These are phyloP conservation scores for Hypanus sabinus DNA, from an alignment of 2,113 vertebrate genomes.

Conservation along the genomic window DNA sequence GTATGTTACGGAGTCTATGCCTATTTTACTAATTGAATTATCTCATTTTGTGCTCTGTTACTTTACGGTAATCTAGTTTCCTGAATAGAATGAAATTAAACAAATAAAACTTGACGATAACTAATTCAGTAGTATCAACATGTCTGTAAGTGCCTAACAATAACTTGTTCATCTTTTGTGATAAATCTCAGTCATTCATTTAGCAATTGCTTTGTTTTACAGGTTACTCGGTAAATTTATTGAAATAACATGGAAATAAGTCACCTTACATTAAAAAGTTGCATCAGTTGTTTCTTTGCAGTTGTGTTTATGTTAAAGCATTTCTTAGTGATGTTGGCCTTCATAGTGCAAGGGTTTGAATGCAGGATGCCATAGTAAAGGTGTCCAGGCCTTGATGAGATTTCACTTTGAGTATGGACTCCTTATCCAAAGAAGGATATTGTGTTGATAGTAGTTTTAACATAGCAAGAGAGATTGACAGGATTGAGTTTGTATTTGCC, in stretches of 20 bases:
- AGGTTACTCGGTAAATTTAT: not conserved
- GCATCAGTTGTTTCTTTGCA: not conserved
- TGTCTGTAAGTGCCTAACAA: not conserved
- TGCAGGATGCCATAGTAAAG: too few species aligned
- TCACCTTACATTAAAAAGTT: not conserved
- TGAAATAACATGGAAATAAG: not conserved
- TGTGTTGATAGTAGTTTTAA: too few species aligned
- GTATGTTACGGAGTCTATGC: too few species aligned
- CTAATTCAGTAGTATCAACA: not conserved
- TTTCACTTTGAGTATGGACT: too few species aligned
- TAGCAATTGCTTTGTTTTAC: not conserved
- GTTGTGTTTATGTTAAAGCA: not conserved
- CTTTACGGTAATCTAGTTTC: not conserved
- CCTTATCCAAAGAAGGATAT: too few species aligned
- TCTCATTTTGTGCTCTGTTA: too few species aligned
- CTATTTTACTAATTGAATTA: too few species aligned
- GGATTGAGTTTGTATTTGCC: too few species aligned
- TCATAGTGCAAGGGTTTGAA: too few species aligned
- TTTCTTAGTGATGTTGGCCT: not conserved
- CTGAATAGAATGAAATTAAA: not conserved
- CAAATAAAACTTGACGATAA: not conserved
- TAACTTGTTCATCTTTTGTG: not conserved
- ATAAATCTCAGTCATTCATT: not conserved
- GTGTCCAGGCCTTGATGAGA: too few species aligned
- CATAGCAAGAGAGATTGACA: too few species aligned